Base-by-base conservation (phyloP, 1,140 invertebrate genomes). In the Philotrypesis tridentata region DNA sequence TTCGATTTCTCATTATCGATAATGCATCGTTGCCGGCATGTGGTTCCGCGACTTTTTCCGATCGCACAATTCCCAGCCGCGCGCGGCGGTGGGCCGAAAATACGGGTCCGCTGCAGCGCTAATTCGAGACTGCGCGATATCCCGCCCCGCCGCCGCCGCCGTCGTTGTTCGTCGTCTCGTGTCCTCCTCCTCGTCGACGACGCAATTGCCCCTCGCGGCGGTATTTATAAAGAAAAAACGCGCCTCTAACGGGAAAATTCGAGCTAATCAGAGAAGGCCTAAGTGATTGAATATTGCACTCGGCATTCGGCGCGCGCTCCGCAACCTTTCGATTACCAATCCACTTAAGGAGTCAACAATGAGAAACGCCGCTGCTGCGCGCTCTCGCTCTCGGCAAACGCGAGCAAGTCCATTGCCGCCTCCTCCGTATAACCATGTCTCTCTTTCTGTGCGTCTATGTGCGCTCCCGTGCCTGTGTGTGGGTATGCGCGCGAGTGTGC, bases 311-410 rank as follows among this genome's bases (percentile, higher is more conserved):
- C 37, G 61, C 37, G 61, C 80, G 48, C 74, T 67, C 68, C 27
- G 67, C 72, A 71, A 75, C 65, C 83, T 80, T 85, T 85, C 85
- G 85, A 87, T 86, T 87, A 78, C 83, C 82, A 85, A 85, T 86
- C 83, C 85, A 85, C 84, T 85, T 83, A 84, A 86, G 81, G n/a
- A 74, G 76, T 84, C 81, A 86, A 86, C 84, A 82, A 85, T 84
- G 82, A 84, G 79, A 86, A 85, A 85, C 43, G 79, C 79, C n/a
- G 33, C 14, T 37, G 23, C 48, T 9, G 7, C 9, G 63, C 63
- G 9, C n/a, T 27, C 61, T 63, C 25, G 29, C 27, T n/a, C 61
- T 48, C 63, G 76, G 25, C 27, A 55, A 48, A 70, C 48, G 67
- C 43, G 48, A 6, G 76, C 76, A 37, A 71, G 48, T 79, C 70